These are phyloP conservation scores for Diarsia rubi DNA, from an alignment of 2,888 invertebrate species.

Conservation along the genomic window DNA sequence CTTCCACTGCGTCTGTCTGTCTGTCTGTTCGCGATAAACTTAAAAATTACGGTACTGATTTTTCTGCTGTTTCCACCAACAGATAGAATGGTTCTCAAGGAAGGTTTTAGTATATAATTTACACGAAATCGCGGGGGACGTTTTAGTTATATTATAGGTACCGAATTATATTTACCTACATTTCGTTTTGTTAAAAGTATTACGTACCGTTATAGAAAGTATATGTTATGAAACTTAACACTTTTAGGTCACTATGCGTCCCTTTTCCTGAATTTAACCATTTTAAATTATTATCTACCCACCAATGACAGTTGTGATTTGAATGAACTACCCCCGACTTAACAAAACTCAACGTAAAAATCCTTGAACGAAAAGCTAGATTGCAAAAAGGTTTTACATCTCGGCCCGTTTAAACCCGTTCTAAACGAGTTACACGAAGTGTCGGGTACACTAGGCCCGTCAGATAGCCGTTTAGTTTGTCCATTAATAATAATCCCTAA, in stretches of 20 bases:
- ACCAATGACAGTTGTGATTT: background rate
- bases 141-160: too few species aligned
- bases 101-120: too few species aligned
- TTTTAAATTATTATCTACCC: background rate
- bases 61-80: too few species aligned
- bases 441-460: slow-evolving; percentile 51
- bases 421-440: slow-evolving; percentile 55
- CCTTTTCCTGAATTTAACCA: background rate
- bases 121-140: too few species aligned
- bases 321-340: background rate
- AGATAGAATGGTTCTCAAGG: too few species aligned
- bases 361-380: background rate
- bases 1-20: too few species aligned
- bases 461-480: slow-evolving; percentile 71
- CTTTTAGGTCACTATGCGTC: background rate
- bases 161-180: too few species aligned
- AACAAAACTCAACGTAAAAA: background rate
- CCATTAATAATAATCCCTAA: slow-evolving; percentile 76
- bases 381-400: slow-evolving; percentile 32
- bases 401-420: slow-evolving; percentile 34
- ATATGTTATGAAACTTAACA: background rate
- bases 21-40: too few species aligned
- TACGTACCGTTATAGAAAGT: background rate
- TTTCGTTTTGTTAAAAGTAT: too few species aligned
- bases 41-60: too few species aligned